phyloP scores from a whole-genome alignment of 30 jellyfish, hydroid and myxozoan genomes.

The Chironex yamaguchii region DNA sequence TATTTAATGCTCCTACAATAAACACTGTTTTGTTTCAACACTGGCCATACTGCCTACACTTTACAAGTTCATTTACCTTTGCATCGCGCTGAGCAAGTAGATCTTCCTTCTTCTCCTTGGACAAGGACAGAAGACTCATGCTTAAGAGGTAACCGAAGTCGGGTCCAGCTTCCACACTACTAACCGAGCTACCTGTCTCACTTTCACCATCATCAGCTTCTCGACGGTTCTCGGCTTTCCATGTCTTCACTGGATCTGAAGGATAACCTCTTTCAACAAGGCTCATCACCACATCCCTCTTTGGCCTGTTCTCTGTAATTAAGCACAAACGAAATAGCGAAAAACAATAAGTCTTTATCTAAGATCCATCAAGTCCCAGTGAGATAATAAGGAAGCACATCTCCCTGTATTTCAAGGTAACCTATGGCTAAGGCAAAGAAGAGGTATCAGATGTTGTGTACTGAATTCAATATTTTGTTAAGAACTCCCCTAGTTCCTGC shows the following conservation, averaged over 20 bases:
- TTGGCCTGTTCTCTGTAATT: slow-evolving; percentile 78
- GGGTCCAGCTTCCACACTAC: slow-evolving; percentile 81
- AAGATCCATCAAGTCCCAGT: too few relatives aligned
- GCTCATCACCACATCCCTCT: slow-evolving; percentile 79
- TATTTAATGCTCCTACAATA: too few relatives aligned
- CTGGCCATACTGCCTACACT: too few relatives aligned
- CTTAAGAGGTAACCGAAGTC: slow-evolving; percentile 77
- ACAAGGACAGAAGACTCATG: slow-evolving; percentile 85
- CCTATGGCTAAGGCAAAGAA: too few relatives aligned
- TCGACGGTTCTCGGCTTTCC: slow-evolving; percentile 62
- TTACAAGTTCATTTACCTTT: too few relatives aligned
- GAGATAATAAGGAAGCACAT: too few relatives aligned
- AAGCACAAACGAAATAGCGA: background rate
- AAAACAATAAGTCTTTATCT: too few relatives aligned
- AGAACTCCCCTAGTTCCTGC: background rate
- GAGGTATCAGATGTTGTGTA: background rate
- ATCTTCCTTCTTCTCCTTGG: slow-evolving; percentile 88
- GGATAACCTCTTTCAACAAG: slow-evolving; percentile 76
- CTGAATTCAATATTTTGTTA: background rate
- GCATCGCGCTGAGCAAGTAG: slow-evolving; percentile 78
- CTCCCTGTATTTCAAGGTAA: too few relatives aligned
- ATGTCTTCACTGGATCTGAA: slow-evolving; percentile 97
- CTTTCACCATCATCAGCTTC: slow-evolving; percentile 32
- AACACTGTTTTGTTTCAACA: too few relatives aligned
- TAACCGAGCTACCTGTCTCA: slow-evolving; percentile 14